A percentile compares a stretch with the other conserved stretches of the same genome.
These are phyloP conservation scores for Drosophila villosipedis DNA, from an alignment of 2,888 invertebrate species.

Conservation along the genomic window DNA sequence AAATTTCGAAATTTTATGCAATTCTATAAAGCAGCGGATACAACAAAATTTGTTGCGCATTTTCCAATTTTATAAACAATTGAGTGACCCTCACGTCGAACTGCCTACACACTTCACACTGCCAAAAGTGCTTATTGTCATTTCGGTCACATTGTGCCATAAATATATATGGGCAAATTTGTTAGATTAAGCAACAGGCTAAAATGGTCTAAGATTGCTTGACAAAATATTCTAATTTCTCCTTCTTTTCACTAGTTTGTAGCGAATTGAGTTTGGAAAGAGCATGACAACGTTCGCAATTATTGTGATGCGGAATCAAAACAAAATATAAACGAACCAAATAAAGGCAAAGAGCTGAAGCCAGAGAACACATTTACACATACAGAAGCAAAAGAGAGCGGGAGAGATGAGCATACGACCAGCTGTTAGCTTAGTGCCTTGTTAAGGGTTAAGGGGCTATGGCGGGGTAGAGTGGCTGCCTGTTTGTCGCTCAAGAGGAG, in stretches of 20 bases:
- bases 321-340: conserved; percentile 66
- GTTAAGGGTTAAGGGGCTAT: conserved; percentile 11
- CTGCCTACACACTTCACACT: conserved; percentile 21
- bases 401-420: conserved; percentile 30
- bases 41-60: conserved; percentile 67
- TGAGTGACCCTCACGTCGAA: conserved; percentile 14
- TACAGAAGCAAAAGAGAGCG: conserved; percentile 21
- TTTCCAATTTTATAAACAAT: conserved; percentile 43
- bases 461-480: conserved; percentile 20
- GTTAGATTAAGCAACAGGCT: neutral
- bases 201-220: neutral
- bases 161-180: neutral
- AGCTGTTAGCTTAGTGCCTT: conserved; percentile 49
- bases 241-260: neutral
- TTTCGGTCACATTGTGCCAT: neutral
- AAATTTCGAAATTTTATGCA: conserved; percentile 60
- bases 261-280: conserved; percentile 19
- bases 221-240: neutral
- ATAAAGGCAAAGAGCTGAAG: conserved; percentile 56
- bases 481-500: conserved; percentile 62
- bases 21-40: conserved; percentile 28
- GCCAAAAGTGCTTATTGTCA: neutral
- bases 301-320: conserved; percentile 46
- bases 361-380: conserved; percentile 24
- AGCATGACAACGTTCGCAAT: conserved; percentile 29